Base-by-base conservation (phyloP, 2,113 vertebrate species). In the Aramus guarauna region DNA sequence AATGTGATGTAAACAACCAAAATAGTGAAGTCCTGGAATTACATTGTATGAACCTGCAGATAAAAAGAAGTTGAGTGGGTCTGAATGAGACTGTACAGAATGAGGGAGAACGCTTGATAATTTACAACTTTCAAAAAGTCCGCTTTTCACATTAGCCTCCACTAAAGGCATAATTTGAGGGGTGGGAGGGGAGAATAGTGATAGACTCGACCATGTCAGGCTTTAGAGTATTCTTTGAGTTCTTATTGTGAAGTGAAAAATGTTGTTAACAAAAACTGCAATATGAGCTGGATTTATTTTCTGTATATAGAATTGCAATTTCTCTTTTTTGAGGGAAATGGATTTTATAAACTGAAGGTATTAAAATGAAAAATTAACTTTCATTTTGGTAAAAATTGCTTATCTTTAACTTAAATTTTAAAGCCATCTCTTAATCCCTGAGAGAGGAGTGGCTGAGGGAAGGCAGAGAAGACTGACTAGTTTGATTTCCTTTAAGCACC, bases 71-170 rank as follows among this genome's bases (percentile, higher is more conserved):
- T 10, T 21, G 29, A 60, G 9, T 15, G 56, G 6, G 14, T 39
- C 29, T 72, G 66, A 62, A 29, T 0, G 0, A 26, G 52, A 2
- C 29, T 24, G 9, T 22, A 9, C 6, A 32, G 36, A 87, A 60
- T 2, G 5, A 56, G 24, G n/a, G n/a, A n/a, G n/a, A n/a, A n/a
- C n/a, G n/a, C n/a, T n/a, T n/a, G n/a, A n/a, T n/a, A n/a, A n/a
- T n/a, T n/a, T n/a, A n/a, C n/a, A n/a, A n/a, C n/a, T n/a, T n/a
- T n/a, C n/a, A n/a, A n/a, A n/a, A 56, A 84, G 39, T 10, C 32
- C 56, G n/a, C 36, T 80, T 87, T 80, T 66, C 23, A 23, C 9
- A 12, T 37, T 37, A 12, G 18, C 6, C 9, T 64, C 2, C 11
- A 10, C 47, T 75, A 9, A 76, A 53, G 10, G 32, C 13, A 15